Conservation (phyloP, 2,888 invertebrate genomes). For the Ormyrus thymus region DNA sequence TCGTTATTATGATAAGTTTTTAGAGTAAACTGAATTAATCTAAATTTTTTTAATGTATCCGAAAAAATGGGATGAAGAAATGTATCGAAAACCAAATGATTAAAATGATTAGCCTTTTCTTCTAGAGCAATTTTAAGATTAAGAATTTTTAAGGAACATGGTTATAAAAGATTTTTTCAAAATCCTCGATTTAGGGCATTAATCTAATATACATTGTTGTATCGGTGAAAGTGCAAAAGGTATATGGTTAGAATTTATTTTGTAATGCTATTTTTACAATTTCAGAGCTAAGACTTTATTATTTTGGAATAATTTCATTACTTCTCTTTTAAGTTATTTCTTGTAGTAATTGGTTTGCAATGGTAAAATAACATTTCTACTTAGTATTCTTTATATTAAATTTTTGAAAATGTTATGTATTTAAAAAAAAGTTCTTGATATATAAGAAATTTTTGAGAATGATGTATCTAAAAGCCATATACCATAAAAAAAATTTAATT, state of each 20-base stretch:
- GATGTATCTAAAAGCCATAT: not conserved
- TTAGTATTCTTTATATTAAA: no score
- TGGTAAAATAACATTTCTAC: no score
- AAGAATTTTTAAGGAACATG: constrained; percentile 5
- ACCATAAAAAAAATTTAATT: not conserved
- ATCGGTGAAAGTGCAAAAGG: constrained; percentile 26
- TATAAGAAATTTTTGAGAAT: no score
- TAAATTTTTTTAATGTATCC: no score
- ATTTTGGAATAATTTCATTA: not conserved
- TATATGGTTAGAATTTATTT: constrained; percentile 10
- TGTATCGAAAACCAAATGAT: not conserved
- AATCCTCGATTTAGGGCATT: constrained; percentile 24
- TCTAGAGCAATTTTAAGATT: not conserved
- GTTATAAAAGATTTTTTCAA: not conserved
- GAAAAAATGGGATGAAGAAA: not conserved
- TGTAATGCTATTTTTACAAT: not conserved
- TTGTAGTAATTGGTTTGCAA: no score
- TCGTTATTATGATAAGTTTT: no score
- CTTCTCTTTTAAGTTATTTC: no score
- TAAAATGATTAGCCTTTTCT: not conserved
- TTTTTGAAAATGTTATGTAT: no score
- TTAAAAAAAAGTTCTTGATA: no score
- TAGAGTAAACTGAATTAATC: no score
- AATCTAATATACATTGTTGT: constrained; percentile 24
- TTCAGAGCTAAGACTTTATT: not conserved